Evolutionary conservation across 2,113 vertebrate genomes (phyloP).

Genomic region (Panthera tigris): DNA sequence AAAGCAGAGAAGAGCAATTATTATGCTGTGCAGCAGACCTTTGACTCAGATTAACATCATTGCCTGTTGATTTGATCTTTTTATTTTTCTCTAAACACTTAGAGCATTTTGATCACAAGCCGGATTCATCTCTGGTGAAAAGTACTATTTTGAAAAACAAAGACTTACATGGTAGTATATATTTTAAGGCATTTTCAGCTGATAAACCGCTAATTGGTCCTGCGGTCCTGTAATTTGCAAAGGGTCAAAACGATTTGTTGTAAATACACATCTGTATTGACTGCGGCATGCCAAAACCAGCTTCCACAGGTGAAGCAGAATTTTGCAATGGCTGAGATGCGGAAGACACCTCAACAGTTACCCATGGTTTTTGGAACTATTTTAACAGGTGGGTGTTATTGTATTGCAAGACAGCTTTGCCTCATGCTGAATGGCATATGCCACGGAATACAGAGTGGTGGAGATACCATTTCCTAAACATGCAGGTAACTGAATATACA

Average conservation of each 20-base stretch:
- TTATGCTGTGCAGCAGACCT: fast-evolving
- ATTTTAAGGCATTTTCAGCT: constrained; percentile 13
- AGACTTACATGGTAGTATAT: neutral
- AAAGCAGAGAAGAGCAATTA: neutral
- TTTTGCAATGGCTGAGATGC: neutral
- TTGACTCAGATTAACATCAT: neutral
- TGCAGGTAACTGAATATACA: neutral
- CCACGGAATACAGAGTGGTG: neutral
- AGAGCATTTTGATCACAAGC: neutral
- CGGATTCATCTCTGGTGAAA: neutral
- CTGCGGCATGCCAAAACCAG: neutral
- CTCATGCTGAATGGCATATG: neutral
- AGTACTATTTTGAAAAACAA: constrained; percentile 30
- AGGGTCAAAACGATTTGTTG: neutral
- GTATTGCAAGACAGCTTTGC: neutral
- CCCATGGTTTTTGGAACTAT: neutral
- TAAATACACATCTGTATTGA: constrained; percentile 13
- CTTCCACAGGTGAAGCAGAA: neutral
- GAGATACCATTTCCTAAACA: neutral
- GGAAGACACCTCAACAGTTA: neutral
- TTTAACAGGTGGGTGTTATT: neutral
- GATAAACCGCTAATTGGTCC: constrained; percentile 37
- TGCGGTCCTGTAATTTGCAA: constrained; percentile 7
- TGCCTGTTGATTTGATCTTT: neutral
- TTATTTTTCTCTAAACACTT: constrained; percentile 5